A percentile compares a stretch with the other conserved stretches of the same genome.
These are phyloP conservation scores for Drosophila pseudoobscura DNA, from an alignment of 1,140 invertebrate genomes.

Conservation along the genomic window DNA sequence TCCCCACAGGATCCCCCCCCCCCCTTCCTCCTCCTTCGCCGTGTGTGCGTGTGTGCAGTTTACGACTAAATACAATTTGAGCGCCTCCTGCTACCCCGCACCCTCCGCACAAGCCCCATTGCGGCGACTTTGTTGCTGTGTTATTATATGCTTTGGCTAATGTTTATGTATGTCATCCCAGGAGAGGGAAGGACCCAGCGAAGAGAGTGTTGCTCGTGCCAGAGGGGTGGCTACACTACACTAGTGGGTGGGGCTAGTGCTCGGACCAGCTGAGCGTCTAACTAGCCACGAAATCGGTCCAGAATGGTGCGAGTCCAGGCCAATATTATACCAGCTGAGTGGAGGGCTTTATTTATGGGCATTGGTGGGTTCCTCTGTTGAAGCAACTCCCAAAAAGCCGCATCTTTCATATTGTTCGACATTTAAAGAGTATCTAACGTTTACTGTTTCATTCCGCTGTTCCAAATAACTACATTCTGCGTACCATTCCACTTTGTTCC, in stretches of 20 bases:
- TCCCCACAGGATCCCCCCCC: background rate
- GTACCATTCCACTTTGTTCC: too few species aligned
- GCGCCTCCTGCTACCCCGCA: conserved; percentile 49
- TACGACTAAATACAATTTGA: conserved; percentile 66
- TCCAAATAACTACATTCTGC: too few species aligned
- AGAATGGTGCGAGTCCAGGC: too few species aligned
- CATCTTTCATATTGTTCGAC: conserved; percentile 3
- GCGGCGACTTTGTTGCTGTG: conserved; percentile 35
- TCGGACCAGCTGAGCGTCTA: too few species aligned
- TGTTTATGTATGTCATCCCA: conserved; percentile 52
- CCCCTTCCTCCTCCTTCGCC: background rate
- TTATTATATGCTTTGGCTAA: conserved; percentile 50
- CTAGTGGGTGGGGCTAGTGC: too few species aligned
- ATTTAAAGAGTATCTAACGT: conserved; percentile 1
- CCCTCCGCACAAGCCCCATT: background rate
- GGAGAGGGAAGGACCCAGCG: conserved; percentile 2
- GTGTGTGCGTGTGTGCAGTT: conserved; percentile 55
- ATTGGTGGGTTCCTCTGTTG: too few species aligned
- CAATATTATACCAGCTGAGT: too few species aligned
- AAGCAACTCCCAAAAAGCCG: background rate
- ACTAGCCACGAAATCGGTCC: too few species aligned
- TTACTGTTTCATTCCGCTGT: too few species aligned
- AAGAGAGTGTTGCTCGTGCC: background rate
- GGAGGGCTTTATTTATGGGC: conserved; percentile 5
- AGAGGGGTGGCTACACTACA: background rate